These are phyloP conservation scores for Parotocinclus haroldoi DNA, from an alignment of 2,797 vertebrate species.

Conservation along the genomic window DNA sequence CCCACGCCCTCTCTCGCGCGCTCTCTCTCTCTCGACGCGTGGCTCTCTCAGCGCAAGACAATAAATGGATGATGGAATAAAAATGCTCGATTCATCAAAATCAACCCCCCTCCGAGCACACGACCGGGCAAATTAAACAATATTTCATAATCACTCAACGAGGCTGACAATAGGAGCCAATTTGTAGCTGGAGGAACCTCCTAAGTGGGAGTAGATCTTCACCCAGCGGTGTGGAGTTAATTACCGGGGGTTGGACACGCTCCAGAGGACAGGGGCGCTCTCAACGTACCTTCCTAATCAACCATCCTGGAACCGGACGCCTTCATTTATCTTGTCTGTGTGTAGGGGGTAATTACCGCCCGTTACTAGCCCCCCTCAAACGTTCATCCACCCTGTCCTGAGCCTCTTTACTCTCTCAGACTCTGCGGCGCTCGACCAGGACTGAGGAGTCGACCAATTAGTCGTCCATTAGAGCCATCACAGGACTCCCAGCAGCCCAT, in stretches of 20 bases:
- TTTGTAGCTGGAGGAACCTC: slow-evolving; percentile 80
- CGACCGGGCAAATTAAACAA: slow-evolving; percentile 84
- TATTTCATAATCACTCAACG: slow-evolving; percentile 89
- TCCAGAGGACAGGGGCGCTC: slow-evolving; percentile 71
- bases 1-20: slow-evolving; percentile 28
- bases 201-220: slow-evolving; percentile 71
- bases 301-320: slow-evolving; percentile 76
- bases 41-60: slow-evolving; percentile 55
- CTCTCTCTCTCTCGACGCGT: slow-evolving; percentile 27
- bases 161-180: slow-evolving; percentile 81
- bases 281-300: slow-evolving; percentile 78
- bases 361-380: slow-evolving; percentile 56
- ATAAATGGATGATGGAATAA: slow-evolving; percentile 82
- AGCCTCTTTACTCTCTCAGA: slow-evolving; percentile 80
- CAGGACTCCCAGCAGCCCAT: slow-evolving; percentile 33
- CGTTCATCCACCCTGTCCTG: slow-evolving; percentile 21
- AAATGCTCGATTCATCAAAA: slow-evolving; percentile 81
- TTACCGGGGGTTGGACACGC: slow-evolving; percentile 84
- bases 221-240: slow-evolving; percentile 75
- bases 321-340: slow-evolving; percentile 96
- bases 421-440: slow-evolving; percentile 85
- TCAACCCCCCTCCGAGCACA: slow-evolving; percentile 70
- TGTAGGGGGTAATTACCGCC: slow-evolving; percentile 85
- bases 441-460: slow-evolving; percentile 78
- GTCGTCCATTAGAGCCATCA: slow-evolving; percentile 69